Evolutionary conservation across 2,797 vertebrate species (phyloP), one percentile per base, ranked within the genome.

Genomic region (Pseudocheirus occidentalis): DNA sequence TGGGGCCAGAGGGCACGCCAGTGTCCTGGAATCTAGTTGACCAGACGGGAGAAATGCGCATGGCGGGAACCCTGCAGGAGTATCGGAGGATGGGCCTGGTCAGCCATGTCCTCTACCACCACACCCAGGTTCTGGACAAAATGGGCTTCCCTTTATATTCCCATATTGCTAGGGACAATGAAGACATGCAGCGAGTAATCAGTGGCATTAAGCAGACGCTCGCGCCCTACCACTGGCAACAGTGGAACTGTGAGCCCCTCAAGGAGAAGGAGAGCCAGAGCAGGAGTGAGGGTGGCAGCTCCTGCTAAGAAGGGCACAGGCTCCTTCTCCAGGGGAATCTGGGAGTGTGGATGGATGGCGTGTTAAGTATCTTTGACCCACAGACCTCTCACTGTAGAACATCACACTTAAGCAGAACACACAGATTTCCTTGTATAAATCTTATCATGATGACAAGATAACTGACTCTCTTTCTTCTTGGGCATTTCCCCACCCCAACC

Each of bases 201-300:
- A 0, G 54, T 4, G 31, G 31, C 0, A 0, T 29, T 90, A 12
- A 54, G 34, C 27, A 54, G 1, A 34, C 0, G 14, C 6, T 0
- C 3, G 31, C 31, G 2, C 11, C 28, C 28, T 54, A 1, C 31
- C 28, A 1, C 28, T 90, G 90, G 90, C 52, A 54, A 0, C 90
- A 90, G 52, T 90, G 90, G 90, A 34, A 90, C 52, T 90, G 90
- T 34, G 29, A 53, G 90, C 90, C 90, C 24, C 11, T 54, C 3
- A 14, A 90, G 90, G 53, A 90, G 29, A 27, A 16, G 0, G 34
- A 90, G 6, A 28, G 24, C 27, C 24, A 28, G 50, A 53, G 90
- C 28, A 3, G 2, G 29, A 29, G 52, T 0, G 3, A 54, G 52
- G 28, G 31, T 0, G 5, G 28, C 2, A 24, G 21, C 73, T 46